Evolutionary conservation across 2,113 vertebrate species (phyloP), one percentile per base, ranked within the genome.

Genomic region (Phocoena sinus): DNA sequence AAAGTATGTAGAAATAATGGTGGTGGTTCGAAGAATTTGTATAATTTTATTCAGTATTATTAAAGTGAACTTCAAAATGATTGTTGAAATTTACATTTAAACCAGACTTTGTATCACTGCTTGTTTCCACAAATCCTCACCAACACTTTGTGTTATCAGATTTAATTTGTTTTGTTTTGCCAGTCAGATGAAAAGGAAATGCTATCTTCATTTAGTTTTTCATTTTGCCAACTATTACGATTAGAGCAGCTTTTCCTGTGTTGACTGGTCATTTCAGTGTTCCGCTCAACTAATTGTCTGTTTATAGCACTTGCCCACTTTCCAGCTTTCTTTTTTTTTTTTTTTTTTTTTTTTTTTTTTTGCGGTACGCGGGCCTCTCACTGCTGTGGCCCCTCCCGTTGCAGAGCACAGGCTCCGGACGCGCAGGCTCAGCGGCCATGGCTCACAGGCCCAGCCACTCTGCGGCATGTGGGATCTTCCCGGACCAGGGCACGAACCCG

Each of bases 41-140:
- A 50, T 90, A 33, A 65, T 62, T 97, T 65, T 77, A 94, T 77
- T 63, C 28, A 84, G 6, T 14, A 81, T 47, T 88, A 89, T 26
- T 87, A 85, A 85, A 85, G 25, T 68, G 47, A 94, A 86, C 38
- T 65, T 56, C 38, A 83, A 79, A 82, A 71, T 87, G 56, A 74
- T 67, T 62, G 11, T 70, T 95, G 20, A 63, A 63, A 80, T 94
- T 86, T 93, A 89, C 31, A 93, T 53, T 96, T 31, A 65, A 91
- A 85, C 21, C 38, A 82, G 41, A 92, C 20, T 17, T 47, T 70
- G 36, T 70, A 38, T 82, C 62, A 89, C 26, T 68, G 38, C 53
- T 89, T 56, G 4, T 62, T 96, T 68, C 80, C 36, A 62, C 12
- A 70, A 83, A 73, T 50, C 44, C 12, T 96, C 53, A 63, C 28